Conservation (phyloP, 2,113 vertebrate species). For the Arenaria interpres region DNA sequence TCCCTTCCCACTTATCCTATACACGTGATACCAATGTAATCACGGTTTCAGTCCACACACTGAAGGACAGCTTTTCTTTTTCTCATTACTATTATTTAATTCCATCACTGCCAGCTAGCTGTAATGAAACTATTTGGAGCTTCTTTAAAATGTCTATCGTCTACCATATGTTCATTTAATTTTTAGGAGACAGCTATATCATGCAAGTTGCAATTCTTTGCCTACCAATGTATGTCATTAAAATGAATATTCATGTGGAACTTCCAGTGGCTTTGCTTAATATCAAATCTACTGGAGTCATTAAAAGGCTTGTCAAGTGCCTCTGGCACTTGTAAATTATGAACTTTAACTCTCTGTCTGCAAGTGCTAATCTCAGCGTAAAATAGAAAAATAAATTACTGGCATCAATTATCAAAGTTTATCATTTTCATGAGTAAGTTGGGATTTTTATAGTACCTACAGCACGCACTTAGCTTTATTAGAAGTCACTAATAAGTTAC, state of each 20-base stretch:
- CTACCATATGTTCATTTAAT: slow-evolving; percentile 28
- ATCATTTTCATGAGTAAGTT: slow-evolving; percentile 28
- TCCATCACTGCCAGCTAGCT: not conserved
- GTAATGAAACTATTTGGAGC: slow-evolving; percentile 27
- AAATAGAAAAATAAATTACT: slow-evolving; percentile 49
- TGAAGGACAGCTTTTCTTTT: slow-evolving; percentile 11
- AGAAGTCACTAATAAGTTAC: not conserved
- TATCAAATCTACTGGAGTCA: slow-evolving; percentile 39
- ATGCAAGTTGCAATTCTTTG: slow-evolving; percentile 40
- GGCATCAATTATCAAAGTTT: slow-evolving; percentile 49
- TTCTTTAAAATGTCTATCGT: slow-evolving; percentile 15
- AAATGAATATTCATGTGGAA: slow-evolving; percentile 65
- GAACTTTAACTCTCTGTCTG: slow-evolving; percentile 27
- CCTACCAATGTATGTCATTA: not conserved
- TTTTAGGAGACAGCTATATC: slow-evolving; percentile 34
- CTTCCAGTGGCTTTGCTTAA: slow-evolving; percentile 12
- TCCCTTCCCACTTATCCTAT: not conserved
- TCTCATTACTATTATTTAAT: not conserved
- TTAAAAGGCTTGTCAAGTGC: slow-evolving; percentile 63
- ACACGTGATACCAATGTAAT: not conserved
- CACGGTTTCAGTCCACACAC: not conserved
- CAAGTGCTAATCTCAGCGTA: slow-evolving; percentile 18
- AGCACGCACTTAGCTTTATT: not conserved
- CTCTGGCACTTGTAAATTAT: slow-evolving; percentile 44
- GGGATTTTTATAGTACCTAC: not conserved